Percentiles rank a stretch among this genome's conserved stretches.
Evolutionary conservation across 2,888 invertebrate genomes (phyloP).

Genomic region (Polyploca ridens): DNA sequence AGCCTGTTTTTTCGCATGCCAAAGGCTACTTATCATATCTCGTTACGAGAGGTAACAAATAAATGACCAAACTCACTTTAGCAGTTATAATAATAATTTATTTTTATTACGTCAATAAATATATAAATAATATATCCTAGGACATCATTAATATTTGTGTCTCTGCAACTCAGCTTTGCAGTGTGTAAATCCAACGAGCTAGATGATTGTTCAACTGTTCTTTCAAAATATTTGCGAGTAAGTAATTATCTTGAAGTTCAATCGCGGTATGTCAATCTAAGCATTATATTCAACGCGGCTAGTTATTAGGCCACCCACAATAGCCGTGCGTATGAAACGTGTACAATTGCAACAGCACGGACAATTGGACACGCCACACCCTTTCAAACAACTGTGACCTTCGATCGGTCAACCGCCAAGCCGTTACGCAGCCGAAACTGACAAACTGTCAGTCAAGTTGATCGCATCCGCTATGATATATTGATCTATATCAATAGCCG

Average conservation of each 20-base stretch:
- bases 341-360: slow-evolving; percentile 35
- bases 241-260: neutral
- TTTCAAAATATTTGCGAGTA: neutral
- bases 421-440: slow-evolving; percentile 1
- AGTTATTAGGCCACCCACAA: slow-evolving; percentile 31
- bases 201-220: neutral
- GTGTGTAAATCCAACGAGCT: too few species aligned
- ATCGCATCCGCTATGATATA: slow-evolving; percentile 13
- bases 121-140: too few species aligned
- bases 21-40: too few species aligned
- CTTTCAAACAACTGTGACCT: slow-evolving; percentile 50
- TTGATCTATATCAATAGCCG: neutral
- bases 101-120: too few species aligned
- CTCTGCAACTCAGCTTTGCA: too few species aligned
- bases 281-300: slow-evolving; percentile 32
- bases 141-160: too few species aligned
- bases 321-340: slow-evolving; percentile 31
- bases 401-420: slow-evolving; percentile 15
- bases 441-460: slow-evolving; percentile 3
- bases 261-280: slow-evolving; percentile 3
- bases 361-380: slow-evolving; percentile 51
- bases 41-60: too few species aligned
- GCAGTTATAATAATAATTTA: too few species aligned
- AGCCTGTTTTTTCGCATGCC: too few species aligned
- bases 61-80: too few species aligned